These are phyloP conservation scores for Solenopsis fugax DNA, from an alignment of 1,140 invertebrate genomes.

Conservation along the genomic window DNA sequence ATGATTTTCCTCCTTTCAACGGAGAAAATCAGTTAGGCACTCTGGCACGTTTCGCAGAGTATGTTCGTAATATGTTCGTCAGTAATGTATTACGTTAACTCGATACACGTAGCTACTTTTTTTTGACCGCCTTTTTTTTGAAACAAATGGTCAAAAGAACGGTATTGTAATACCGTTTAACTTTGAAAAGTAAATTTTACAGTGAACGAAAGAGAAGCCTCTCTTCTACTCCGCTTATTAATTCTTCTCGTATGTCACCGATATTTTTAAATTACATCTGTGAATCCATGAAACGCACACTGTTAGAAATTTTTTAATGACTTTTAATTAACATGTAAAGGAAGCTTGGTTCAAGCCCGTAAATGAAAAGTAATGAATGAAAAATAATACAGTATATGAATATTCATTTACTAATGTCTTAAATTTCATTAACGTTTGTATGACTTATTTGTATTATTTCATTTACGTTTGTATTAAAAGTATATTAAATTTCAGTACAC, in stretches of 20 bases:
- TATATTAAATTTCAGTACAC: no score
- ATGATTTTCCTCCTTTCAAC: constrained; percentile 49
- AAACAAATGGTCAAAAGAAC: background rate
- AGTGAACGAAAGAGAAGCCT: background rate
- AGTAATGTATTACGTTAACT: constrained; percentile 35
- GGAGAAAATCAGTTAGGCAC: constrained; percentile 40
- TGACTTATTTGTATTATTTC: no score
- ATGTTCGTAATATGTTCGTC: constrained; percentile 5
- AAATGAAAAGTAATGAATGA: no score
- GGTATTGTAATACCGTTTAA: background rate
- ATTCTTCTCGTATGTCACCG: background rate
- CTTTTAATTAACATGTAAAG: no score
- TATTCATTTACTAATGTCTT: no score
- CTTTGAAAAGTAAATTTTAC: background rate
- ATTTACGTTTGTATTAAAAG: no score
- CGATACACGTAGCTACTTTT: constrained; percentile 14
- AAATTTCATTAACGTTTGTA: no score
- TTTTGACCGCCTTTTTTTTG: background rate
- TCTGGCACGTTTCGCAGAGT: constrained; percentile 12
- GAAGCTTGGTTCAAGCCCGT: no score
- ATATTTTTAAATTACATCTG: background rate
- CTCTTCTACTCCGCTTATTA: background rate
- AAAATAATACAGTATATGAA: no score
- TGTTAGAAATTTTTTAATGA: no score
- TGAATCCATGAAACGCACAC: background rate